Evolutionary conservation across 1,140 invertebrate genomes (phyloP), one percentile per base, ranked within the genome.

Genomic region (Platyura marginata): DNA sequence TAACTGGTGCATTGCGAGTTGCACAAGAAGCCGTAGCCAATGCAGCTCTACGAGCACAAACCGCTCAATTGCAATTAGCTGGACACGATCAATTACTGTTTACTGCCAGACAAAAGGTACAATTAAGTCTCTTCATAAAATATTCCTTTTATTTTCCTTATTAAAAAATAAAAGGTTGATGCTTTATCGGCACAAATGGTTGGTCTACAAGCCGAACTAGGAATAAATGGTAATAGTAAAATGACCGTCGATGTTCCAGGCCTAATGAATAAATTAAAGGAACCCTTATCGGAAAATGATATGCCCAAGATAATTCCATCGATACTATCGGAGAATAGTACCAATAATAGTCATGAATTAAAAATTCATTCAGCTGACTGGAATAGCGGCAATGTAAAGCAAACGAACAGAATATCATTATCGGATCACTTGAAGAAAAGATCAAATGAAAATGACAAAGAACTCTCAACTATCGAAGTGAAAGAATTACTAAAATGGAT

Each of bases 21-120:
- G 54, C 57, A 3, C 57, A 60, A 40, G 56, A 59, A 41, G 53
- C 58, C 43, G 55, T 60, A 20, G 57, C 57, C 1, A 49, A 55
- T 5, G 47, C 55, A 5, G 57, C 57, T 2, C 56, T 59, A 1
- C 49, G 57, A 0, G 57, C 57, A 0, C 57, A 60, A 48, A 57
- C 56, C 5, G 57, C 57, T 0, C 57, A 60, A 42, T 45, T 60
- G 2, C 57, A 60, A 42, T n/a, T 60, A 44, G 57, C 57, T 1
- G 57, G 57, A 1, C 57, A 60, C 21, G 55, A 60, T 46, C 57
- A 60, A 40, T 41, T 60, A 37, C 37, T 60, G 1, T 60, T 60
- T 29, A 55, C 57, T 3, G 57, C 57, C 3, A 54, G 57, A 3
- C 57, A 60, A 45, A 58, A 57, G 25, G 25, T 29, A 13, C 25